Base-by-base conservation (phyloP, 2,888 invertebrate genomes). In the Ormyrus pomaceus region DNA sequence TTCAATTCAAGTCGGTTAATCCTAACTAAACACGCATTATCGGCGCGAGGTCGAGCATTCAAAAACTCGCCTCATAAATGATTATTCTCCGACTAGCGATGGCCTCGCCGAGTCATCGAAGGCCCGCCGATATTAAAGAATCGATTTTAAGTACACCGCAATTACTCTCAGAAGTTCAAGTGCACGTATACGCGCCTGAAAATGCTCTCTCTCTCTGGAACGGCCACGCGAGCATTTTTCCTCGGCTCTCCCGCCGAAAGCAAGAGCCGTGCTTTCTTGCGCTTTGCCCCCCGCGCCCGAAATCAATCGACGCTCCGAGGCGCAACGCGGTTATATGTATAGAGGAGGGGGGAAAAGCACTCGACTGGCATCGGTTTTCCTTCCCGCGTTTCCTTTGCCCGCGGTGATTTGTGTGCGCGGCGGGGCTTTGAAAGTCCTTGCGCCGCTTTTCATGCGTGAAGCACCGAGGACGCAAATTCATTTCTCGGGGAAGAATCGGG, bases 111-210 rank as follows among this genome's bases (percentile, higher is more conserved):
- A 56, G 45, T 74, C 58, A 74, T 65, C 66, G 68, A 69, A 76
- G 69, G 34, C 64, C 56, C 64, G 9, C 55, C 65, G 53, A 66
- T 62, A 66, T 80, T 80, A 76, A 34, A 61, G 51, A 71, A 80
- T 80, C 71, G 71, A 80, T 80, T 76, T 76, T 72, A 70, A 71
- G 71, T 79, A 50, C 59, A 72, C 61, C 71, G 19, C 19, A 71
- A 71, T 71, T 71, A 80, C 55, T 62, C 61, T 55, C 8, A n/a
- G 46, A 79, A 68, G 70, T 79, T 74, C 74, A 69, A 75, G 59
- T 70, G 65, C 19, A 68, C 45, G 46, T 48, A 53, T 48, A 53
- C 53, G 8, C 34, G 50, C 34, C 62, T 61, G 1, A 11, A 10
- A 6, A 56, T 6, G n/a, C 56, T 73, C 46, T n/a, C 56, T 73